Base-by-base conservation (phyloP, 1,140 invertebrate species). In the Rhizoglyphus robini region DNA sequence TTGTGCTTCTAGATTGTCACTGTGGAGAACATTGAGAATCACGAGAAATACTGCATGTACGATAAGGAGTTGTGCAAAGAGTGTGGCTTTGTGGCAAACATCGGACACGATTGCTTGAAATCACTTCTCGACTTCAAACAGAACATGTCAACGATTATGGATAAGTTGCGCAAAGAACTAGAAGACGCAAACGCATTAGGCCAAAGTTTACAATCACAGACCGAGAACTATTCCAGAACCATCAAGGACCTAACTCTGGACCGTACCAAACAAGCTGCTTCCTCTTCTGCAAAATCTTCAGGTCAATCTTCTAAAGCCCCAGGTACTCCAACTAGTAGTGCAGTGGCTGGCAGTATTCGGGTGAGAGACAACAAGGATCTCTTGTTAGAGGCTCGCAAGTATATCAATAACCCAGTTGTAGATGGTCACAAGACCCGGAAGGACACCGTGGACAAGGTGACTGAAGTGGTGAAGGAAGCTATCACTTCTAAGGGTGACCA, bases 11-110 rank as follows among this genome's bases (percentile, higher is more conserved):
- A 54, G 51, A 54, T 54, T 32, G 51, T 54, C 23, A 25, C 31
- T 25, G 23, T 54, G 51, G 31, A 54, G 51, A 54, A 54, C 20
- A 54, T 54, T 54, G 51, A 54, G 51, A 25, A 27, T 54, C 51
- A 54, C 23, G 51, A 54, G 20, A 54, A 54, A 32, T 27, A 32
- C 20, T 54, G 51, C 51, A 54, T 27, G 5, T 54, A 27, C 51
- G 20, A 32, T 27, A 54, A 8, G 51, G 31, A 20, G 8, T 5
- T 25, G 15, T 54, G 51, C 20, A 54, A 32, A 25, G 51, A 8
- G 51, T 54, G 51, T 32, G 20, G 20, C 23, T 54, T 54, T 54
- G 51, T 27, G 8, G 23, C 8, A 8, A 32, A 15, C 51, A 23
- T 23, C 51, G 20, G 23, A 8, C 51, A 54, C 20, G 5, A 54